Base-by-base conservation (phyloP, 2,797 vertebrate species). In the Takifugu ocellatus region DNA sequence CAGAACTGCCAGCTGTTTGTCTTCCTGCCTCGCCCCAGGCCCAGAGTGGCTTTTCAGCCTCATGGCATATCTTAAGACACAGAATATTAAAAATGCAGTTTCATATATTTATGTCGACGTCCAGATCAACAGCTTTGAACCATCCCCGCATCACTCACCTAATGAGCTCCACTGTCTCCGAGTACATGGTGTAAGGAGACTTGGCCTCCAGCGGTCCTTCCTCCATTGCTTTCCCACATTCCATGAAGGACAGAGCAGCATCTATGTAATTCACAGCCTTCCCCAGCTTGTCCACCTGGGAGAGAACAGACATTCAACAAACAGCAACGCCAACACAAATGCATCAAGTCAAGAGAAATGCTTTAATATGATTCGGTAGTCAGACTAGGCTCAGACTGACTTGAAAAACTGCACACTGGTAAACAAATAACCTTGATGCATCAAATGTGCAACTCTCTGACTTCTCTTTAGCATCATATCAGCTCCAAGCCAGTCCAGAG, bases 211-310 rank as follows among this genome's bases (percentile, higher is more conserved):
- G 92, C 0, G 97, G 97, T 4, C 97, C 96, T 82, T 96, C 94
- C 62, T 99, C 97, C 97, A 99, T 98, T 2, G 96, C 97, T 78
- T 98, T 99, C 65, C 97, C 97, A 82, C 97, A 99, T 84, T 99
- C 96, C 87, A 99, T 99, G 73, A 99, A 99, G 0, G 96, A 98
- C 48, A 99, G 87, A 63, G 96, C 97, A 48, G 97, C 97, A 67
- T 99, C 97, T 3, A 96, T 91, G 26, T 99, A 99, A 86, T 98
- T 97, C 78, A 99, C 88, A 50, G 96, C 96, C 80, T 99, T 99
- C 51, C 95, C 96, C 75, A 99, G 93, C 82, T 97, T 99, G 77
- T 99, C 96, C 87, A 97, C 94, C 97, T 99, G 63, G 27, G 59
- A 52, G 39, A 52, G 44, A 48, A 11, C 53, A 46, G 59, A 11